These are phyloP conservation scores for Myotis myotis DNA, from an alignment of 2,797 vertebrate species.

Conservation along the genomic window DNA sequence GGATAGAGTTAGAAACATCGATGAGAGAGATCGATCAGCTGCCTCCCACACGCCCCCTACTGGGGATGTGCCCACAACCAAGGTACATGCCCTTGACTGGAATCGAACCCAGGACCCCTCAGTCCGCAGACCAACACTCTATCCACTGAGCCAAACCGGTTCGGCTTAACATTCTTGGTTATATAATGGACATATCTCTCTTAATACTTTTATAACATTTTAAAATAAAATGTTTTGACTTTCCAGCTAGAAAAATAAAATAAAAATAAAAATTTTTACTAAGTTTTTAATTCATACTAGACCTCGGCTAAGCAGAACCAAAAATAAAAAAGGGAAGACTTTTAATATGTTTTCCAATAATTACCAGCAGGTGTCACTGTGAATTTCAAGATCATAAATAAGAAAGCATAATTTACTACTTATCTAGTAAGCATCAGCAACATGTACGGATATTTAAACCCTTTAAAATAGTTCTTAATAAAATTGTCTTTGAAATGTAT, in stretches of 20 bases:
- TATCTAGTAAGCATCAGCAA: constrained; percentile 20
- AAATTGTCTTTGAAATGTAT: constrained; percentile 35
- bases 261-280: not conserved
- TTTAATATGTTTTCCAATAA: not conserved
- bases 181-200: constrained; percentile 63
- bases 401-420: constrained; percentile 4
- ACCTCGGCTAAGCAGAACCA: not conserved
- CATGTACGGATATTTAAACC: not conserved
- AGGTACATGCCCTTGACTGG: no score
- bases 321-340: not conserved
- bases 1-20: no score
- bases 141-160: no score
- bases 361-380: constrained; percentile 84
- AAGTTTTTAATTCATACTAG: constrained; percentile 19
- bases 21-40: no score
- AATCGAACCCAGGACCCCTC: no score
- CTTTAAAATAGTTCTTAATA: constrained; percentile 42
- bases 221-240: constrained; percentile 68
- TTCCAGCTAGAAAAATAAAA: constrained; percentile 48
- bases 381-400: constrained; percentile 56
- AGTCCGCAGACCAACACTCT: no score
- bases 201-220: constrained; percentile 59
- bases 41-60: no score
- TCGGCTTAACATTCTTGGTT: constrained; percentile 68
- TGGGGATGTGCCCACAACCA: no score